These are phyloP conservation scores for Champsocephalus gunnari DNA, from an alignment of 2,797 vertebrate genomes.

Conservation along the genomic window DNA sequence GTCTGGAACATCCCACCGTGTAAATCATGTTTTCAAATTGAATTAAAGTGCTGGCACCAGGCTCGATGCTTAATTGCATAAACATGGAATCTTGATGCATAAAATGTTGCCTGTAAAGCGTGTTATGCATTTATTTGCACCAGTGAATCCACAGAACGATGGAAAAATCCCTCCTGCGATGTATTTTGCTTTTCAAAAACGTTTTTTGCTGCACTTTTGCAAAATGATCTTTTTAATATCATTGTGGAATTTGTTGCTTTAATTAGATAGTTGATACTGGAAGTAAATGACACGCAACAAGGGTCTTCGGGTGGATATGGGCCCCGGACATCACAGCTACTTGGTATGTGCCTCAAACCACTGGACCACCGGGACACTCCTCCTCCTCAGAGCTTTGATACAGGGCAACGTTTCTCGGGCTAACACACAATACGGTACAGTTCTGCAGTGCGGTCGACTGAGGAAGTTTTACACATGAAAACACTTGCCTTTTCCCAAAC, in stretches of 20 bases:
- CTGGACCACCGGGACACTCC: conserved; percentile 59
- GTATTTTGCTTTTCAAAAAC: conserved; percentile 7
- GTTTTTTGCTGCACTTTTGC: background rate
- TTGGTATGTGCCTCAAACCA: conserved; percentile 53
- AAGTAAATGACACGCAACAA: conserved; percentile 48
- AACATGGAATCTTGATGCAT: conserved; percentile 70
- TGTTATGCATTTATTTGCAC: conserved; percentile 49
- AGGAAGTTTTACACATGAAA: conserved; percentile 76
- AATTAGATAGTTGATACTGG: conserved; percentile 14
- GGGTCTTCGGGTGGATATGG: conserved; percentile 34
- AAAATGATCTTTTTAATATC: conserved; percentile 6
- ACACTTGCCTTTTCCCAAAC: conserved; percentile 72
- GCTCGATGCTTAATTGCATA: conserved; percentile 54
- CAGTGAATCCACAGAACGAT: conserved; percentile 33
- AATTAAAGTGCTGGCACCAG: conserved; percentile 61
- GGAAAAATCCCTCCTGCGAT: conserved; percentile 10
- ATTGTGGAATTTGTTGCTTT: conserved; percentile 1
- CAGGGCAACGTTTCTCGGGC: conserved; percentile 29
- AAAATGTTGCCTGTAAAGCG: conserved; percentile 53
- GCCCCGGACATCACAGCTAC: conserved; percentile 41
- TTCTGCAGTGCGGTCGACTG: conserved; percentile 65
- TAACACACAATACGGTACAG: conserved; percentile 56
- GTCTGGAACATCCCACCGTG: conserved; percentile 55
- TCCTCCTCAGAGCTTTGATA: conserved; percentile 40
- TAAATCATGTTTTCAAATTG: conserved; percentile 64